Evolutionary conservation across 1,140 invertebrate species (phyloP), one percentile per base, ranked within the genome.

Genomic region (Camponotus floridanus): DNA sequence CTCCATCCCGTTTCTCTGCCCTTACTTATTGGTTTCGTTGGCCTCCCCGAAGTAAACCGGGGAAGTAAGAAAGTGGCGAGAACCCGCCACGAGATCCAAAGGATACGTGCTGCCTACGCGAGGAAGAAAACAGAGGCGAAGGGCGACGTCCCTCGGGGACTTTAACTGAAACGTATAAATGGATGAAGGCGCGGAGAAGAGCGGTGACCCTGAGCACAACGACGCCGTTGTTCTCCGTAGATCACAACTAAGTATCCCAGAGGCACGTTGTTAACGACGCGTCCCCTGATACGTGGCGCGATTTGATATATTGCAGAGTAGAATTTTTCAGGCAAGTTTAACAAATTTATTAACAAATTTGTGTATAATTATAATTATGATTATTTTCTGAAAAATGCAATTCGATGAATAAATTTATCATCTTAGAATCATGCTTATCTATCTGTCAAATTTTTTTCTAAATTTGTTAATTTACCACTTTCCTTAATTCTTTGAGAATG

Each of bases 1-100:
- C 76, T 81, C 86, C 68, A 67, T 85, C 74, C 85, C 79, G 76
- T 85, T 89, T 87, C 91, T 88, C 81, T 88, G 70, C 86, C 86
- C 83, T 93, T 93, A 93, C 92, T 94, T 94, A 95, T 94, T 93
- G 94, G 94, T 94, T 94, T 93, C 92, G 90, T 89, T 86, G 70
- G 62, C 21, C 62, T 51, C 15, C 45, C 36, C 59, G 84, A 42
- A 57, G 39, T 26, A 26, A 26, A 26, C 67, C 64, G 33, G 67
- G 59, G 74, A 67, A 73, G 87, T 87, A 79, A 84, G 67, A 87
- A 87, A 88, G 74, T 68, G 83, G 83, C 80, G 76, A 83, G 76
- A 39, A 79, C 13, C 78, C 59, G 71, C 26, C 68, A 87, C 84
- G 87, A 74, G 76, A 86, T 86, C 74, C 81, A 70, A 89, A 57